Percentiles rank a stretch among this genome's conserved stretches.
Conservation (phyloP, 1,140 invertebrate genomes). For the Drosophila sp. region DNA sequence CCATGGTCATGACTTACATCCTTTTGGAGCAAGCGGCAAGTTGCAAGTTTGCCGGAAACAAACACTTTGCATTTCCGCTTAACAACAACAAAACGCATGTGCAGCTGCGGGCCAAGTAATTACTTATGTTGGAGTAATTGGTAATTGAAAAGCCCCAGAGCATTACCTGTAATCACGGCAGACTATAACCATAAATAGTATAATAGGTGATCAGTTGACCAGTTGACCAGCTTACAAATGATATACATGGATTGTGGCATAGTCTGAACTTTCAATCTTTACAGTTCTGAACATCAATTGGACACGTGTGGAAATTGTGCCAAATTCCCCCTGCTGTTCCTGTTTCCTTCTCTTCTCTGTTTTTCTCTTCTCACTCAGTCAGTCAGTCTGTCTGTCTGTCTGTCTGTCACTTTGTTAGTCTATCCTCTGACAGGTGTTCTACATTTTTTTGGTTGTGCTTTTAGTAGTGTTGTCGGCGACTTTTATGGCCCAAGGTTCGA, state of each 20-base stretch:
- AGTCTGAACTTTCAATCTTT: slow-evolving; percentile 28
- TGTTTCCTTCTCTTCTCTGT: background rate
- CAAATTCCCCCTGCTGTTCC: slow-evolving; percentile 12
- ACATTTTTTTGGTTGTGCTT: slow-evolving; percentile 30
- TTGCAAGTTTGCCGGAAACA: slow-evolving; percentile 31
- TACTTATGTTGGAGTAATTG: slow-evolving; percentile 26
- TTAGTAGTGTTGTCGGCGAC: slow-evolving; percentile 33
- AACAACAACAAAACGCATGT: slow-evolving; percentile 7
- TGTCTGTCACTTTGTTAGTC: slow-evolving; percentile 7
- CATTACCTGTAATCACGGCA: slow-evolving; percentile 29
- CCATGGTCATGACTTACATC: slow-evolving; percentile 44
- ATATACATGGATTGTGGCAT: background rate
- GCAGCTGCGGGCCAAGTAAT: slow-evolving; percentile 26
- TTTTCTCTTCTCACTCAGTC: background rate
- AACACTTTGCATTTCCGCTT: slow-evolving; percentile 49
- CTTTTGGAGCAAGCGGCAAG: slow-evolving; percentile 54
- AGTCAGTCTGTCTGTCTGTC: slow-evolving; percentile 6
- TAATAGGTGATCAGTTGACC: slow-evolving; percentile 3
- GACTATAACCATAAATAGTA: background rate
- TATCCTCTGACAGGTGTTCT: slow-evolving; percentile 43
- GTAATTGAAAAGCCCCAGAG: slow-evolving; percentile 43
- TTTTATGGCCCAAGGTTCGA: slow-evolving; percentile 75
- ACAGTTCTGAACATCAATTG: slow-evolving; percentile 39
- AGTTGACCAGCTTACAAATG: slow-evolving; percentile 4
- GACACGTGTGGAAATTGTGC: slow-evolving; percentile 37